Evolutionary conservation across 1,140 invertebrate species (phyloP).

Genomic region (Panonychus citri): DNA sequence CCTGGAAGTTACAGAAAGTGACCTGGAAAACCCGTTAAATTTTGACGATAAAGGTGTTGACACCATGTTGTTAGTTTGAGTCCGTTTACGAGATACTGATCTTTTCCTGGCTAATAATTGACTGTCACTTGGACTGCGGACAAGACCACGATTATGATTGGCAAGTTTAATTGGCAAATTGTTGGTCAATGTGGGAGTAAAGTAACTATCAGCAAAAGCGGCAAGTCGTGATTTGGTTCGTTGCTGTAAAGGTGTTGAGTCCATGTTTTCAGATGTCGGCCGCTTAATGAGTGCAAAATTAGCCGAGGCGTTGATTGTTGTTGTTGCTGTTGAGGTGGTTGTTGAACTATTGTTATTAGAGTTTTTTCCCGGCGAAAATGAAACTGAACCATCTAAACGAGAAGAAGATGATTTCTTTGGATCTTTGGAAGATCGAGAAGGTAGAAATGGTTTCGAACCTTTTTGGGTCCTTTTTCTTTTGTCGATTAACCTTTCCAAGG

Average conservation of each 20-base stretch:
- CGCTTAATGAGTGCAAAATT: too few species aligned
- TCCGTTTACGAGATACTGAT: background rate
- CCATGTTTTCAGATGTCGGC: background rate
- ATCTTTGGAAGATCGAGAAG: background rate
- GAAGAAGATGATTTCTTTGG: background rate
- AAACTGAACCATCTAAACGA: too few species aligned
- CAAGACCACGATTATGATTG: background rate
- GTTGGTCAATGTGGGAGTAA: background rate
- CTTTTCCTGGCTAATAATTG: background rate
- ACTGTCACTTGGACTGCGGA: background rate
- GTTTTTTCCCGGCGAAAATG: too few species aligned
- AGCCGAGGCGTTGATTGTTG: too few species aligned
- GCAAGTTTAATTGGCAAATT: background rate
- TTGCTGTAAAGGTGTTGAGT: background rate
- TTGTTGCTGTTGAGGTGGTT: too few species aligned
- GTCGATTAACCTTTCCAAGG: constrained; percentile 55
- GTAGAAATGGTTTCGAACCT: background rate
- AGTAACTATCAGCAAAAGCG: background rate
- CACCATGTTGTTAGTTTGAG: background rate
- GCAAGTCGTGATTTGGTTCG: background rate
- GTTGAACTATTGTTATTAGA: too few species aligned
- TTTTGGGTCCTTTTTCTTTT: background rate
- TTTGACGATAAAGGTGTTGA: background rate
- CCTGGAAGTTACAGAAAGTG: background rate
- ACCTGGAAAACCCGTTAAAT: background rate